phyloP scores from a whole-genome alignment of 2,888 invertebrate genomes.

The Polyploca ridens region DNA sequence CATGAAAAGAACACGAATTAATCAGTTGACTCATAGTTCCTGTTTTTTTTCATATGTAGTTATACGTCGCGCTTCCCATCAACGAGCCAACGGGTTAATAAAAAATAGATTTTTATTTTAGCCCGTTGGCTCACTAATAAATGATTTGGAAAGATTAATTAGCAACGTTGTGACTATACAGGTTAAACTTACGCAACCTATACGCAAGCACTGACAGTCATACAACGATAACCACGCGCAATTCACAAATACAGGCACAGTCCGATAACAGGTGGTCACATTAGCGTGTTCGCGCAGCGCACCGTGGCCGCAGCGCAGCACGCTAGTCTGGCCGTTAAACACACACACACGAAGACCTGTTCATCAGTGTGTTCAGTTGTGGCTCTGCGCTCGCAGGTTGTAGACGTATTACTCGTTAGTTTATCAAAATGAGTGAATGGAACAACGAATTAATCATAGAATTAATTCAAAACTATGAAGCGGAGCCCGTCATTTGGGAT shows the following conservation, averaged over 20 bases:
- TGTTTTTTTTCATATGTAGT: too few relatives aligned
- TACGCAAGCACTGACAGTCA: too few relatives aligned
- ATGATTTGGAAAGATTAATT: too few relatives aligned
- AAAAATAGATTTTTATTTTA: too few relatives aligned
- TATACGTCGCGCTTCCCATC: too few relatives aligned
- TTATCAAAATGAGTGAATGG: neutral
- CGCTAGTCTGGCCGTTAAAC: neutral
- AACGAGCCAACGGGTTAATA: too few relatives aligned
- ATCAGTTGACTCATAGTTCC: too few relatives aligned
- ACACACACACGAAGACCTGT: neutral
- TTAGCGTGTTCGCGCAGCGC: neutral
- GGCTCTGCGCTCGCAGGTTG: neutral
- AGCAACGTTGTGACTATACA: too few relatives aligned
- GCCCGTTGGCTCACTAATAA: too few relatives aligned
- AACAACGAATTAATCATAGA: neutral
- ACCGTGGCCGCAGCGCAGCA: neutral
- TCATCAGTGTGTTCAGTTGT: neutral
- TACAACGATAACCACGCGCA: neutral
- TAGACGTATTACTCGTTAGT: neutral
- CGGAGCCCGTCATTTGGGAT: neutral
- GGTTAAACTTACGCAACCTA: too few relatives aligned
- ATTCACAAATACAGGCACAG: neutral
- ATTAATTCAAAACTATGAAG: neutral
- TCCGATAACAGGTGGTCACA: neutral
- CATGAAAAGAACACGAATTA: too few relatives aligned